Conservation (phyloP, 2,113 vertebrate species). For the Protobothrops flavoviridis region DNA sequence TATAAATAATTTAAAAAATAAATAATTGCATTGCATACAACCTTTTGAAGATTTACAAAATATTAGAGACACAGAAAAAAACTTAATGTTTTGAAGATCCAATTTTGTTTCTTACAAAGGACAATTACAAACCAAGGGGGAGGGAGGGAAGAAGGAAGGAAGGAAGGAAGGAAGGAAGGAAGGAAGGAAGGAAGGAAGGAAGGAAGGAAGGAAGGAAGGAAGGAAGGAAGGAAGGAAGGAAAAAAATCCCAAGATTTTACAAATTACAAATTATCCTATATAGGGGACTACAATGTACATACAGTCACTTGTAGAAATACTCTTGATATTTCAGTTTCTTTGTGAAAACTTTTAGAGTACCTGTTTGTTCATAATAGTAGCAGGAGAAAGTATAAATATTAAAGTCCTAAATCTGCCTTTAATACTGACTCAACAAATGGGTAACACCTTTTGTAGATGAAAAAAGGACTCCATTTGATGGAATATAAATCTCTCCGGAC, state of each 20-base stretch:
- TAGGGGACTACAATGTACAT: not conserved
- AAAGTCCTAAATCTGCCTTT: conserved; percentile 16
- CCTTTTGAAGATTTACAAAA: not conserved
- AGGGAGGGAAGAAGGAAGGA: not conserved
- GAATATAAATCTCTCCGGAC: conserved; percentile 9
- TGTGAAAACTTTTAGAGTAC: conserved; percentile 15
- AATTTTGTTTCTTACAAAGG: not conserved
- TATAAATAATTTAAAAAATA: not conserved
- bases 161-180: not conserved
- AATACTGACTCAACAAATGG: conserved; percentile 15
- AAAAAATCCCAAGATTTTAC: not conserved
- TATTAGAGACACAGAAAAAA: not conserved
- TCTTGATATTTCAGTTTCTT: not conserved
- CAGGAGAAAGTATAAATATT: not conserved
- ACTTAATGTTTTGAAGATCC: not conserved
- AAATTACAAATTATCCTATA: not conserved
- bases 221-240: not conserved
- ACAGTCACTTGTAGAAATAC: not conserved
- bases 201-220: not conserved
- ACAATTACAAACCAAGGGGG: not conserved
- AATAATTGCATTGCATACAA: not conserved
- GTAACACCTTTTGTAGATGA: conserved; percentile 4
- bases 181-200: no score
- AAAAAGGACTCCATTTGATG: conserved; percentile 14
- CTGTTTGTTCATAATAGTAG: not conserved